Evolutionary conservation across 2,888 invertebrate species (phyloP), one percentile per base, ranked within the genome.

Genomic region (Thymelicus sylvestris): DNA sequence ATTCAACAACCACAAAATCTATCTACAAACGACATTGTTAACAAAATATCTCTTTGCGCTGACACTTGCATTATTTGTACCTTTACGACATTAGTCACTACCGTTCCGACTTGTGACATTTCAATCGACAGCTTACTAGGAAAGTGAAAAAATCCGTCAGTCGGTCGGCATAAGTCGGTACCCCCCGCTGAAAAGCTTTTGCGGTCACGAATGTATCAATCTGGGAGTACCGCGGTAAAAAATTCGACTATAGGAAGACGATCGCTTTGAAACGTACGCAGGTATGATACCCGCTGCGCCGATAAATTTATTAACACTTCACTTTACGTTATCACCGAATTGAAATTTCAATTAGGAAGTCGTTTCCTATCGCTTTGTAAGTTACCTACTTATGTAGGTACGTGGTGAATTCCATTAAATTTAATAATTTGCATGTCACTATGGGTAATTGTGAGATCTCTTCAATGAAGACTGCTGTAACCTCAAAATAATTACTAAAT

Each of bases 201-300:
- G 92, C 92, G 92, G 93, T 91, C 83, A 80, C 86, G 88, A 89
- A 90, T 85, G 89, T 90, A 90, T 92, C 91, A 90, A 91, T 91
- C 87, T 85, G 79, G 79, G 77, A 81, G 79, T 75, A 76, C 39
- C n/a, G 44, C 4, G 71, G 48, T 81, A 86, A 89, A 89, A 87
- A 85, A 75, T 72, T 74, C 66, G 31, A 72, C 77, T 74, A 75
- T 63, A 66, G 72, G 73, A 83, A 83, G 81, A 77, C 73, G 76
- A 74, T 78, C 73, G 74, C 80, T 47, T 66, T 83, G 85, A 80
- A 78, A 79, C 75, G 83, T 84, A 83, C 84, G 80, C 81, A 81
- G 83, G 80, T 84, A 85, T 77, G 75, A 67, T 72, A 66, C 92
- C 88, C 78, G 91, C 91, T 90, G 92, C 60, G 91, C 73, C 72